Base-by-base conservation (phyloP, 2,113 vertebrate genomes). In the Hepsetus odoe region DNA sequence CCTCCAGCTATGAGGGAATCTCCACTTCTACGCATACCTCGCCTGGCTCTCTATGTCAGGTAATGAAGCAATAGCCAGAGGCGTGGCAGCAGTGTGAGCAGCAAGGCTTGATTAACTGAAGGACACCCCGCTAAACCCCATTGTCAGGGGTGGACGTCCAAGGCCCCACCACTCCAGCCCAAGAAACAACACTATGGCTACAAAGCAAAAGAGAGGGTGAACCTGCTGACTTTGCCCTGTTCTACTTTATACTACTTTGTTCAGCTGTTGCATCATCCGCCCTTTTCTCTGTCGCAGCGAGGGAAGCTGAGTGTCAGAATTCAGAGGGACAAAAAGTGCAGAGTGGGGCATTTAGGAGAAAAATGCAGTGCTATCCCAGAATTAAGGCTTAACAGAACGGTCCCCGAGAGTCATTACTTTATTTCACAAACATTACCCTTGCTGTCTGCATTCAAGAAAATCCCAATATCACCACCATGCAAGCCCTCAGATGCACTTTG, bases 21-120 rank as follows among this genome's bases (percentile, higher is more conserved):
- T 76, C 59, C 42, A 42, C 49, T 58, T 61, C 42, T 67, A 22
- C 35, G 30, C 28, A 65, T 61, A 61, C 49, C 59, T 14, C 10
- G 66, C 22, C 78, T 73, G 82, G 13, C 35, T 67, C 26, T 70
- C 30, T 59, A 24, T 22, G 65, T 68, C 68, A 74, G 13, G 69
- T 79, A 71, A 84, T 81, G 76, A 81, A 80, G 72, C 72, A 26
- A 28, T 82, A 56, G 82, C 81, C 68, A 76, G 80, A 72, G 79
- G 80, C 42, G 44, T 58, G 42, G 55, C 16, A 51, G 44, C 76
- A 56, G 64, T 33, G 18, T 66, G 51, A 68, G 22, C 20, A 65
- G 67, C 53, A 26, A 64, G 79, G 70, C 44, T 76, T 78, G 33
- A 80, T 84, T 76, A 74, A 49, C 56, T 20, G 14, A 3, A 8